phyloP scores from a whole-genome alignment of 2,113 vertebrate species.

The Polypterus bichir region DNA sequence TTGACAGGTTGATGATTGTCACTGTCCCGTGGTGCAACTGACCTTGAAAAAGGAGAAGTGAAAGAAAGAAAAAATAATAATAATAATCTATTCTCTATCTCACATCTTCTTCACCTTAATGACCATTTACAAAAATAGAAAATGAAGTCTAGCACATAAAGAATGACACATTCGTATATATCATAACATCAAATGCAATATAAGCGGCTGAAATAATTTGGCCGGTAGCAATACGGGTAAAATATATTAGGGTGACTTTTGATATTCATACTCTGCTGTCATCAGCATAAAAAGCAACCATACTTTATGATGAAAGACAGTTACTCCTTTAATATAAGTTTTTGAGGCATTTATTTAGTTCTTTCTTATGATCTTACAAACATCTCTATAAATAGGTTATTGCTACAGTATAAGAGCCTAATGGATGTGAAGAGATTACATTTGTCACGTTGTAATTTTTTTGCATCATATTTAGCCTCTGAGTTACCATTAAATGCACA shows the following conservation, averaged over 20 bases:
- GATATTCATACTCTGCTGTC: neutral
- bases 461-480: too few relatives aligned
- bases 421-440: too few relatives aligned
- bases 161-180: neutral
- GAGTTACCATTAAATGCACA: too few relatives aligned
- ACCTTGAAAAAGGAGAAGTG: constrained; percentile 41
- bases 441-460: too few relatives aligned
- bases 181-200: neutral
- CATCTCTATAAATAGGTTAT: too few relatives aligned
- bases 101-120: constrained; percentile 1
- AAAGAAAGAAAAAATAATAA: constrained; percentile 16
- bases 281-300: too few relatives aligned
- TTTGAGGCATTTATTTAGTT: too few relatives aligned
- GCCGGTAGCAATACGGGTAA: neutral
- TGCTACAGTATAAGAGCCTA: too few relatives aligned
- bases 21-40: constrained; percentile 33
- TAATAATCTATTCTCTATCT: neutral
- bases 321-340: too few relatives aligned
- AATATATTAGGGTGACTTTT: constrained; percentile 4
- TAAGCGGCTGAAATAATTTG: constrained; percentile 1
- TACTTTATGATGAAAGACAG: too few relatives aligned
- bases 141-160: constrained; percentile 4
- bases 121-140: constrained; percentile 6
- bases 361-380: too few relatives aligned
- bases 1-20: constrained; percentile 63